Evolutionary conservation across 2,113 vertebrate species (phyloP).

Genomic region (Suricata suricatta): DNA sequence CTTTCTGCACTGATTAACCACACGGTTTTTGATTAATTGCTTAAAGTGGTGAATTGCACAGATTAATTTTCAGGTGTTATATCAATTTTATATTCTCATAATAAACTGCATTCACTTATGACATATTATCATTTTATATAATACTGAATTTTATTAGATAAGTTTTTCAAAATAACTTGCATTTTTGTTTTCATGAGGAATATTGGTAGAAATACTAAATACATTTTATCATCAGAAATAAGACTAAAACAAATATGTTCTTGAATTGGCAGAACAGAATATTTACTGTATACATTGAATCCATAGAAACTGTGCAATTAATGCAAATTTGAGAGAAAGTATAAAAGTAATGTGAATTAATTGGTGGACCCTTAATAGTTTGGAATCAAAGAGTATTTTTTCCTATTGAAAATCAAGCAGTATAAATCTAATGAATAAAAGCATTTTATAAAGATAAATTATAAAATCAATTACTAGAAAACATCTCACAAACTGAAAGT

Average conservation of each 20-base stretch:
- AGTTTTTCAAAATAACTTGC: background rate
- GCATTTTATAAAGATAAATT: background rate
- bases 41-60: background rate
- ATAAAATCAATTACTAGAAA: background rate
- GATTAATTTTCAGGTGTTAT: background rate
- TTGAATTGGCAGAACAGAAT: background rate
- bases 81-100: background rate
- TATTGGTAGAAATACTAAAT: background rate
- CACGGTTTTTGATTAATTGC: background rate
- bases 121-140: background rate
- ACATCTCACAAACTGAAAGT: background rate
- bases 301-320: background rate
- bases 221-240: background rate
- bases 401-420: background rate
- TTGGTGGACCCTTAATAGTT: background rate
- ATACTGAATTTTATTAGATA: background rate
- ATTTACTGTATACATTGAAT: background rate
- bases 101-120: background rate
- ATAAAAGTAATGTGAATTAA: background rate
- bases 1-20: background rate
- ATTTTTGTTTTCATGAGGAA: background rate
- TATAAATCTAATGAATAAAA: background rate
- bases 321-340: background rate
- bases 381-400: background rate
- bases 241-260: background rate